These are phyloP conservation scores for Anolis sagrei DNA, from an alignment of 2,113 vertebrate genomes.

Conservation along the genomic window DNA sequence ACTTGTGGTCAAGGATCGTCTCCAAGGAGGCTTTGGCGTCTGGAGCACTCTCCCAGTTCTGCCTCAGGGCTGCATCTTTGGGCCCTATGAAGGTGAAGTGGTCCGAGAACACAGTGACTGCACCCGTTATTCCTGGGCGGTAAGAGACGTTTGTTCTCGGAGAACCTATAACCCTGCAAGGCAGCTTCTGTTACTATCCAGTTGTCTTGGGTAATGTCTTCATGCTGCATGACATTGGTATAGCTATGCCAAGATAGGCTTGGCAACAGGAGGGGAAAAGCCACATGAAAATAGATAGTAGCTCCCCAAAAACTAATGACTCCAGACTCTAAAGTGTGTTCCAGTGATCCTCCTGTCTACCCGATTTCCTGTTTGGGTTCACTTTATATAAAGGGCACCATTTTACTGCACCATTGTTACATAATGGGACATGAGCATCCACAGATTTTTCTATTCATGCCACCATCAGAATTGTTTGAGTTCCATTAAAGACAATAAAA, in stretches of 20 bases:
- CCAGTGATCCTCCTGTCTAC: too few relatives aligned
- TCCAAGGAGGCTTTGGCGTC: slow-evolving; percentile 55
- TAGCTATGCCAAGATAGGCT: background rate
- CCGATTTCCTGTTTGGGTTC: too few relatives aligned
- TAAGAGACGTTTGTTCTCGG: slow-evolving; percentile 44
- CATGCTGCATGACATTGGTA: background rate
- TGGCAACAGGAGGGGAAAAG: too few relatives aligned
- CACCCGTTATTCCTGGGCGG: slow-evolving; percentile 79
- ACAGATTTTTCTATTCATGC: too few relatives aligned
- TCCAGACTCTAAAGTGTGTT: too few relatives aligned
- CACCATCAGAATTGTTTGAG: too few relatives aligned
- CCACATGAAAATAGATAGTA: too few relatives aligned
- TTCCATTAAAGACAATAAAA: background rate
- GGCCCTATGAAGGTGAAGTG: slow-evolving; percentile 75
- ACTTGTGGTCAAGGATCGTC: slow-evolving; percentile 49
- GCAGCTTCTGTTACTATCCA: background rate
- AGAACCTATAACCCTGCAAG: background rate
- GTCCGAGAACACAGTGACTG: slow-evolving; percentile 61
- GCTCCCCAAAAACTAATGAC: too few relatives aligned
- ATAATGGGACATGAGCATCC: too few relatives aligned
- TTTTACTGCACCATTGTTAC: too few relatives aligned
- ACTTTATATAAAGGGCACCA: too few relatives aligned
- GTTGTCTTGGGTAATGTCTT: background rate
- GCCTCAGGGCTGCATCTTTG: slow-evolving; percentile 76
- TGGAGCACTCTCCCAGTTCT: slow-evolving; percentile 65